These are phyloP conservation scores for Ranitomeya variabilis DNA, from an alignment of 2,113 vertebrate genomes.

Conservation along the genomic window DNA sequence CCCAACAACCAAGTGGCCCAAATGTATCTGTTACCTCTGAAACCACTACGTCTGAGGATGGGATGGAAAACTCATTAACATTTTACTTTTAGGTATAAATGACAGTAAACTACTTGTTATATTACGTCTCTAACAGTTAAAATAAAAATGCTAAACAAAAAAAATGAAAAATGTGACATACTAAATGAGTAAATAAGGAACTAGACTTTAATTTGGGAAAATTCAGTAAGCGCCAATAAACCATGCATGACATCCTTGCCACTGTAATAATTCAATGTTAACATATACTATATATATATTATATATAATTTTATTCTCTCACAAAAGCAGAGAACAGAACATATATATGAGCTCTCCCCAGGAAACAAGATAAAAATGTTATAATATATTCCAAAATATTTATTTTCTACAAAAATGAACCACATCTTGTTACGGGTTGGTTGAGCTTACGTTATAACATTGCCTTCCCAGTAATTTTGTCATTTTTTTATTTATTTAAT, in stretches of 20 bases:
- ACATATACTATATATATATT: not conserved
- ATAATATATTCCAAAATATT: conserved; percentile 10
- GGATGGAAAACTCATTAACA: not conserved
- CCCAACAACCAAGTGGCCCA: too few species aligned
- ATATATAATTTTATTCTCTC: conserved; percentile 9
- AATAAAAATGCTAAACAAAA: not conserved
- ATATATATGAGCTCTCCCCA: not conserved
- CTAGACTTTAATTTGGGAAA: not conserved
- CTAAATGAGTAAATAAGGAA: not conserved
- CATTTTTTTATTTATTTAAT: not conserved
- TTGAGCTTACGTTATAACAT: not conserved
- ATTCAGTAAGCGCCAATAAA: not conserved
- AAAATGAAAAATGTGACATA: not conserved
- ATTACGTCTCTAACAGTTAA: not conserved
- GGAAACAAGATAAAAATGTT: conserved; percentile 3
- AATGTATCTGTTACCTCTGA: not conserved
- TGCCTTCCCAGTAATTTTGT: conserved; percentile 9
- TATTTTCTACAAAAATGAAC: conserved; percentile 13
- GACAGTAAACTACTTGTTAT: not conserved
- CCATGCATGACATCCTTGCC: not conserved
- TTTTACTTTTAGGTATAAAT: not conserved
- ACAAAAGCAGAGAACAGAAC: conserved; percentile 13
- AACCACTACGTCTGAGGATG: not conserved
- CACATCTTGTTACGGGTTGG: not conserved
- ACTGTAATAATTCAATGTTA: not conserved